Percentiles rank a stretch among this genome's conserved stretches.
Evolutionary conservation across 2,888 invertebrate species (phyloP).

Genomic region (Cacoxenus indagator): DNA sequence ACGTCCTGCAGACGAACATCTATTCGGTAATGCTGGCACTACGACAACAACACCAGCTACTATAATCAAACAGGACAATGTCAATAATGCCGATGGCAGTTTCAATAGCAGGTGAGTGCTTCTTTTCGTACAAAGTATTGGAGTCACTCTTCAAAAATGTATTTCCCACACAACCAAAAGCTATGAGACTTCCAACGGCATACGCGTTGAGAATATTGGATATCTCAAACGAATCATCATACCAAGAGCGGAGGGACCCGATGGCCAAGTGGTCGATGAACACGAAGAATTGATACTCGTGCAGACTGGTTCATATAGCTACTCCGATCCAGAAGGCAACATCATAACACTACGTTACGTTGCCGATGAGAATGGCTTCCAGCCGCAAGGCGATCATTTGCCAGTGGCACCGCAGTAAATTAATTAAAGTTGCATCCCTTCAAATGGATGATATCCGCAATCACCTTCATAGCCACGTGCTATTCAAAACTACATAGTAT

Average conservation of each 20-base stretch:
- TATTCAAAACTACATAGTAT: neutral
- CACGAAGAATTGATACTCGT: slow-evolving; percentile 75
- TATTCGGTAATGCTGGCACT: slow-evolving; percentile 32
- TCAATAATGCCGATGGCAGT: slow-evolving; percentile 71
- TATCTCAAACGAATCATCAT: slow-evolving; percentile 77
- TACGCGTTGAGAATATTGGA: slow-evolving; percentile 80
- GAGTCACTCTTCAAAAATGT: neutral
- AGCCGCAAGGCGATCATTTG: slow-evolving; percentile 77
- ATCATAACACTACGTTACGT: slow-evolving; percentile 77
- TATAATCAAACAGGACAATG: slow-evolving; percentile 71
- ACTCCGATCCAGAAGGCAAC: slow-evolving; percentile 80
- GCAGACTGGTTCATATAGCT: slow-evolving; percentile 78
- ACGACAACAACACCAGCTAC: slow-evolving; percentile 70
- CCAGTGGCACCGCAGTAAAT: slow-evolving; percentile 72
- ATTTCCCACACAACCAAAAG: slow-evolving; percentile 66
- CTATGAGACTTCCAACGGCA: slow-evolving; percentile 85
- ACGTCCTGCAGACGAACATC: slow-evolving; percentile 57
- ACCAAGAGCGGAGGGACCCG: slow-evolving; percentile 69
- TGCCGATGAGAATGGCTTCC: slow-evolving; percentile 82
- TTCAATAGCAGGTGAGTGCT: slow-evolving; percentile 70
- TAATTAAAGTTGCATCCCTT: too few species aligned
- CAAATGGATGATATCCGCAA: neutral
- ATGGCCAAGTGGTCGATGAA: slow-evolving; percentile 71
- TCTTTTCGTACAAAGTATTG: neutral
- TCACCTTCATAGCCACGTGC: neutral